Evolutionary conservation across 2,888 invertebrate genomes (phyloP).

Genomic region (Ophioninae sp.): DNA sequence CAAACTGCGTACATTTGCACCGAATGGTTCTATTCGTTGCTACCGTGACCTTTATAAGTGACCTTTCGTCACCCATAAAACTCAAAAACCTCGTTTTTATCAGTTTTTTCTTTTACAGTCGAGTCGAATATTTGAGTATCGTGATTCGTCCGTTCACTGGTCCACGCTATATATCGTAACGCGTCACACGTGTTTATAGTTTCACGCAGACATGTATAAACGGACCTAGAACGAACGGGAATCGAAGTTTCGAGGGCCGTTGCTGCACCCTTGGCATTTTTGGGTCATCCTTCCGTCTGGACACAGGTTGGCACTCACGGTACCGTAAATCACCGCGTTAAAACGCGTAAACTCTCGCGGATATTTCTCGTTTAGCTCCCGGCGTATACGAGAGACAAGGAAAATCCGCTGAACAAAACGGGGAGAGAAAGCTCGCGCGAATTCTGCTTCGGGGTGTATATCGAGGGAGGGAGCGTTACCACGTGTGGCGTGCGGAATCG

Average conservation of each 20-base stretch:
- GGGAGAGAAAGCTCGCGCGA: constrained; percentile 34
- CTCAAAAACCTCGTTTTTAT: too few relatives aligned
- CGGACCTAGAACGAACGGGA: constrained; percentile 28
- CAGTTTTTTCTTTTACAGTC: too few relatives aligned
- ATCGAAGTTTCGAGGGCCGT: constrained; percentile 46
- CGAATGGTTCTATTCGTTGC: too few relatives aligned
- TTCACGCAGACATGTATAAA: background rate
- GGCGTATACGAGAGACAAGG: background rate
- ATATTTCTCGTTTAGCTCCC: constrained; percentile 34
- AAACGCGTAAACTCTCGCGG: constrained; percentile 62
- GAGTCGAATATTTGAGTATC: too few relatives aligned
- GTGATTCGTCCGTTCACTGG: too few relatives aligned
- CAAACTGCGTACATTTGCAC: too few relatives aligned
- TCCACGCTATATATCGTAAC: too few relatives aligned
- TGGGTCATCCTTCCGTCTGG: constrained; percentile 58
- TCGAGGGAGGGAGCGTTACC: constrained; percentile 59
- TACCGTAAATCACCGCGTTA: constrained; percentile 65
- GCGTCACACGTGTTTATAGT: background rate
- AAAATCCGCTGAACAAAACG: constrained; percentile 45
- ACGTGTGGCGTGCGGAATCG: constrained; percentile 61
- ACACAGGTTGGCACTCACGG: constrained; percentile 65
- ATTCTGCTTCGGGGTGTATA: constrained; percentile 50
- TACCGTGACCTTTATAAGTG: too few relatives aligned
- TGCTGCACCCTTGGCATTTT: constrained; percentile 57
- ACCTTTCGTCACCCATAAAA: too few relatives aligned